phyloP scores from a whole-genome alignment of 1,140 invertebrate genomes.

The Forficula auricularia region DNA sequence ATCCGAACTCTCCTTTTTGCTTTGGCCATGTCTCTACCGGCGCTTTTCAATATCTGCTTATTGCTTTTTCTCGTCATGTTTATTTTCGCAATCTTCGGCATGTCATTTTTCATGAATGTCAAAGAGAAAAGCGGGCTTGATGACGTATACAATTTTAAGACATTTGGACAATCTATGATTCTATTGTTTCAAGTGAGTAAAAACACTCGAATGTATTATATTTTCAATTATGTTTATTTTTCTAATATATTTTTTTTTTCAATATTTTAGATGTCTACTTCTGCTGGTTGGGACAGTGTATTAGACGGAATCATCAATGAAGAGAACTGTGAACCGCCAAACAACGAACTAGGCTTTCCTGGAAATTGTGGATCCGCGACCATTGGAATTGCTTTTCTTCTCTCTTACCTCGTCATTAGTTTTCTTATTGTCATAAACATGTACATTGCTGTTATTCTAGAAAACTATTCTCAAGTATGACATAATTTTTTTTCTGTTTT shows the following conservation, averaged over 20 bases:
- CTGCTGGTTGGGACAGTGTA: conserved; percentile 91
- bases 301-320: conserved; percentile 91
- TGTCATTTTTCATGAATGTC: conserved; percentile 99
- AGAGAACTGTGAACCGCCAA: conserved; percentile 71
- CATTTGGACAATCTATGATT: conserved; percentile 96
- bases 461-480: conserved; percentile 69
- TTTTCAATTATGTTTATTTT: background rate
- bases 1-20: conserved; percentile 93
- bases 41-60: conserved; percentile 95
- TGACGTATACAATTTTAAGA: conserved; percentile 96
- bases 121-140: conserved; percentile 84
- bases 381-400: conserved; percentile 83
- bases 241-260: conserved; percentile 1
- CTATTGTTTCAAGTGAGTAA: conserved; percentile 75
- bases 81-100: conserved; percentile 97
- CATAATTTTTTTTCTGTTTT: no score
- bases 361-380: conserved; percentile 83
- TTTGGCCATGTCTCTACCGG: conserved; percentile 92
- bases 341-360: conserved; percentile 69
- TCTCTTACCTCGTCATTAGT: conserved; percentile 91
- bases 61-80: conserved; percentile 97
- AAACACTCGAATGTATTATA: background rate
- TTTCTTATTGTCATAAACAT: conserved; percentile 98
- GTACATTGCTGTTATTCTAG: conserved; percentile 98
- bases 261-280: conserved; percentile 77